phyloP scores from a whole-genome alignment of 2,113 vertebrate species.

The Catharus minimus region DNA sequence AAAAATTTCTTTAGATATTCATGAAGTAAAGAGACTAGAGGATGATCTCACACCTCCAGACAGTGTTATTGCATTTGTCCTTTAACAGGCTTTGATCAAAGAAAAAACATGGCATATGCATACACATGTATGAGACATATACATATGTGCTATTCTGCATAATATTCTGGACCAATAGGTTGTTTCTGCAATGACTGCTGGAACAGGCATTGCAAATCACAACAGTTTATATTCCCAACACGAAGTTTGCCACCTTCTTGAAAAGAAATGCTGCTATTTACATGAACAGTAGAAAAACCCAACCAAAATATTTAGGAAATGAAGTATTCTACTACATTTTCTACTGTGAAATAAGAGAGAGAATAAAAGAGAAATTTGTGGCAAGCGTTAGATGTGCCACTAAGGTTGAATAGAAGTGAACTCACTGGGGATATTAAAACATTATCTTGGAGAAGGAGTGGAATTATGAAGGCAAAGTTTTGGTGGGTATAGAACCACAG shows the following conservation, averaged over 20 bases:
- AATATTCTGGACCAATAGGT: background rate
- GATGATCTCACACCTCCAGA: background rate
- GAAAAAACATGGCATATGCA: background rate
- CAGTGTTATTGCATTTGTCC: background rate
- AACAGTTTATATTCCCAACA: background rate
- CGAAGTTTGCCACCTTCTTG: background rate
- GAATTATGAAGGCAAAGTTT: background rate
- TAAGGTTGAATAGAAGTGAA: background rate
- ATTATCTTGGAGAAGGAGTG: background rate
- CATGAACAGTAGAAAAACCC: fast-evolving
- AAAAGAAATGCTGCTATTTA: background rate
- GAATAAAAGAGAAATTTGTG: background rate
- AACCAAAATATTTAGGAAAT: background rate
- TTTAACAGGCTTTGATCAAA: background rate
- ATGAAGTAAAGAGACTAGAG: background rate
- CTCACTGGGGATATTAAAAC: background rate
- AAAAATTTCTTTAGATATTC: background rate
- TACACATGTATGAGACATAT: background rate
- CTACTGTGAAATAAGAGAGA: background rate
- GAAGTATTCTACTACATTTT: background rate
- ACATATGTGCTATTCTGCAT: background rate
- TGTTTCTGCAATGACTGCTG: background rate
- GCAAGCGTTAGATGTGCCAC: background rate
- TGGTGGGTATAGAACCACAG: background rate
- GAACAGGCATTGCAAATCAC: background rate